A percentile compares a stretch with the other conserved stretches of the same genome.
These are phyloP conservation scores for Meghimatium bilineatum DNA, from an alignment of 2,888 invertebrate genomes.

Conservation along the genomic window DNA sequence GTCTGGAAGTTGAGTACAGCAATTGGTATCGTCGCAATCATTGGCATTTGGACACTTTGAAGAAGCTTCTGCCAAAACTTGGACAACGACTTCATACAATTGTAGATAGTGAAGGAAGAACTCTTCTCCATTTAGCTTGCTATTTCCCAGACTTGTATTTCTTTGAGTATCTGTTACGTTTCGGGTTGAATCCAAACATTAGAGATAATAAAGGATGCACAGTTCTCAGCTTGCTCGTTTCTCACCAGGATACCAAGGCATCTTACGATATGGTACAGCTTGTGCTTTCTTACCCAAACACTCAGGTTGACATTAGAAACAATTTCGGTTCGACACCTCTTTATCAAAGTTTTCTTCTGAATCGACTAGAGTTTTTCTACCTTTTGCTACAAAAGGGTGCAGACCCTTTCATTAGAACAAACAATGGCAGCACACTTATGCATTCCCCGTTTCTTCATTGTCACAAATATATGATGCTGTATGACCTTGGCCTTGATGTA, in stretches of 20 bases:
- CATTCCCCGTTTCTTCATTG: constrained; percentile 46
- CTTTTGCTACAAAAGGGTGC: constrained; percentile 36
- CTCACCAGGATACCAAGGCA: constrained; percentile 31
- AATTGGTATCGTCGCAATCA: constrained; percentile 28
- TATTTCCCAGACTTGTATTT: constrained; percentile 43
- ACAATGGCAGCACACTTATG: constrained; percentile 42
- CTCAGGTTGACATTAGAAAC: constrained; percentile 38
- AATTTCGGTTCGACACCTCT: constrained; percentile 28
- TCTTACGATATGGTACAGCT: constrained; percentile 38
- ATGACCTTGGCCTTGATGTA: constrained; percentile 42
- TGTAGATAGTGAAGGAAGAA: constrained; percentile 44
- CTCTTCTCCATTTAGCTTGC: constrained; percentile 42
- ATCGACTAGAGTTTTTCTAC: constrained; percentile 42
- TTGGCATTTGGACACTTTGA: constrained; percentile 32
- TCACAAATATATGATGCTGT: constrained; percentile 36
- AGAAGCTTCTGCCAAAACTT: constrained; percentile 40
- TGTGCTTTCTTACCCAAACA: constrained; percentile 29
- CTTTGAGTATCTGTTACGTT: constrained; percentile 39
- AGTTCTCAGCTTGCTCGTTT: constrained; percentile 32
- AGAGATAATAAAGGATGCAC: constrained; percentile 39
- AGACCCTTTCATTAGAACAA: constrained; percentile 37
- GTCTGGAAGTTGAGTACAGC: constrained; percentile 32
- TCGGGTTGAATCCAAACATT: constrained; percentile 37
- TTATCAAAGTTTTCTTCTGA: constrained; percentile 43
- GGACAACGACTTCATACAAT: constrained; percentile 33